Percentiles rank a stretch among this genome's conserved stretches.
Conservation (phyloP, 1,140 invertebrate species). For the Parapsyche elsis region DNA sequence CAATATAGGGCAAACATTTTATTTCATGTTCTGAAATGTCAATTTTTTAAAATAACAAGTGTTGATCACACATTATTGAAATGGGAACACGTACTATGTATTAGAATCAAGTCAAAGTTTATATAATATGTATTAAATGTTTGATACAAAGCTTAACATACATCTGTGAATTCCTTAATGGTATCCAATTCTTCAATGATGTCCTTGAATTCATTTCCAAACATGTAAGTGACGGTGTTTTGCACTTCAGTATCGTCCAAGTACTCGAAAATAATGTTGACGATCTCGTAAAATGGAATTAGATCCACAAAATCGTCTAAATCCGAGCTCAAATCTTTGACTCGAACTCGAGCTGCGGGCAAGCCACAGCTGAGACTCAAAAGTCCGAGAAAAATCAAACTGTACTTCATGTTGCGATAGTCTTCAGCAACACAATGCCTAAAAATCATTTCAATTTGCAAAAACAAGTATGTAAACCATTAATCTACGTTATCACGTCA, state of each 20-base stretch:
- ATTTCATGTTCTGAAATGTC: too few relatives aligned
- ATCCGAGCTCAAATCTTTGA: slow-evolving; percentile 14
- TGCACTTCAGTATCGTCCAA: slow-evolving; percentile 45
- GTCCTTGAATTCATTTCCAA: slow-evolving; percentile 44
- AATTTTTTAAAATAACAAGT: too few relatives aligned
- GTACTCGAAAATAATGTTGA: slow-evolving; percentile 33
- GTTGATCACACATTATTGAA: too few relatives aligned
- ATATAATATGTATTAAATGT: too few relatives aligned
- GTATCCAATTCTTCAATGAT: slow-evolving; percentile 46
- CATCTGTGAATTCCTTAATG: slow-evolving; percentile 43
- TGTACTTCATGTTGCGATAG: background rate
- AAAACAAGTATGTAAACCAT: too few relatives aligned
- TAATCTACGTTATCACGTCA: too few relatives aligned
- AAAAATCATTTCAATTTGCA: too few relatives aligned
- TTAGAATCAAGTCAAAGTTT: too few relatives aligned
- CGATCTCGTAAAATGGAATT: slow-evolving; percentile 31
- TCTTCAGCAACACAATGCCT: too few relatives aligned
- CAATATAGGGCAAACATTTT: too few relatives aligned
- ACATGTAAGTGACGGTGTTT: slow-evolving; percentile 42
- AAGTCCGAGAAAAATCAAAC: slow-evolving; percentile 27
- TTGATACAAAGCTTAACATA: slow-evolving; percentile 23
- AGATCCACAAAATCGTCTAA: slow-evolving; percentile 41
- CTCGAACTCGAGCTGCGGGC: background rate
- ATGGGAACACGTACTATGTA: too few relatives aligned
- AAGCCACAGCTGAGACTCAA: background rate